These are phyloP conservation scores for Ceyx cyanopectus DNA, from an alignment of 2,113 vertebrate species.

Conservation along the genomic window DNA sequence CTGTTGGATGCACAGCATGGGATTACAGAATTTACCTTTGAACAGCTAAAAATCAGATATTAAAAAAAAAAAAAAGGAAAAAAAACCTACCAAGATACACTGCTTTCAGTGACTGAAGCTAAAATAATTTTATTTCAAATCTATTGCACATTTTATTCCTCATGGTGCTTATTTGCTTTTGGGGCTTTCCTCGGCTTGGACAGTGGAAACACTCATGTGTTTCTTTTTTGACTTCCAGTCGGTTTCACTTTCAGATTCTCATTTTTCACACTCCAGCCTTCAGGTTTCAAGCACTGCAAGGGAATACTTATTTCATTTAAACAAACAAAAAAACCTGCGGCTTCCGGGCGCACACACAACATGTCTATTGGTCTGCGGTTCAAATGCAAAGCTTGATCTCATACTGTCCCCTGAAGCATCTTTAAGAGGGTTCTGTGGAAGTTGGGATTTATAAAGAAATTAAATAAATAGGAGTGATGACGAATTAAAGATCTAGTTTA, in stretches of 20 bases:
- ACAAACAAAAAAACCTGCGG: background rate
- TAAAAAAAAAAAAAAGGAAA: background rate
- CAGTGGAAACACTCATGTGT: background rate
- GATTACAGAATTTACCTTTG: background rate
- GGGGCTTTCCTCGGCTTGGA: background rate
- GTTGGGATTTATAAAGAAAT: background rate
- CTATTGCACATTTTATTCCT: background rate
- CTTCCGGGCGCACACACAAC: background rate
- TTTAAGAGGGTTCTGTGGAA: background rate
- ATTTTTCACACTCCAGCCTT: conserved; percentile 19
- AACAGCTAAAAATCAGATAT: background rate
- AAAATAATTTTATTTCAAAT: background rate
- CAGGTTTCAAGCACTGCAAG: conserved; percentile 29
- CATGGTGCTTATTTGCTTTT: background rate
- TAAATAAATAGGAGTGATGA: background rate
- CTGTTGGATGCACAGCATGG: background rate
- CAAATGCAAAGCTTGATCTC: background rate
- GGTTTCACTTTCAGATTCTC: conserved; percentile 69
- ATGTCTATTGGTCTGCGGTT: background rate
- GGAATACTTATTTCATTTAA: conserved; percentile 11
- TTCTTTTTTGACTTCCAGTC: conserved; percentile 28
- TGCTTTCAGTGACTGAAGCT: background rate
- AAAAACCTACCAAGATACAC: background rate
- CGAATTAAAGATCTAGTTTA: background rate
- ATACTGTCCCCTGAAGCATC: background rate